phyloP scores from a whole-genome alignment of 2,113 vertebrate species.

The Alethe castanea region DNA sequence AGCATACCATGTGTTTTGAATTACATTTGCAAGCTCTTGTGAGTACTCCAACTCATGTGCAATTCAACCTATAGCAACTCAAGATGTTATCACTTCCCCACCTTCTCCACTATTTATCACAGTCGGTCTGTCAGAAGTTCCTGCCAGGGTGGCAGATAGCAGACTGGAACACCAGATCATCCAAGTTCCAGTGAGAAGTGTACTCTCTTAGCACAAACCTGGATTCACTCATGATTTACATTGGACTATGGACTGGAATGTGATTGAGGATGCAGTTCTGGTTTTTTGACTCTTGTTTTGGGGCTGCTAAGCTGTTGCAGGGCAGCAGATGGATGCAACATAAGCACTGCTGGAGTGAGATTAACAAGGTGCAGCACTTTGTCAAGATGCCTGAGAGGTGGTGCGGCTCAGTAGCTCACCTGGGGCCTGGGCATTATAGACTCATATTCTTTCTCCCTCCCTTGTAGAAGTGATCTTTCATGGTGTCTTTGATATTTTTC shows the following conservation, averaged over 20 bases:
- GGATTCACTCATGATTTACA: background rate
- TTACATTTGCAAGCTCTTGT: background rate
- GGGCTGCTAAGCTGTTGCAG: background rate
- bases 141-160: background rate
- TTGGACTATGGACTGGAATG: background rate
- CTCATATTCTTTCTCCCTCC: background rate
- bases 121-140: background rate
- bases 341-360: background rate
- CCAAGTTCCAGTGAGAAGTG: background rate
- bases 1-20: background rate
- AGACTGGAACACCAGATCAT: background rate
- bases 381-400: background rate
- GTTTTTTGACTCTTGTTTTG: background rate
- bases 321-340: background rate
- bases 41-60: background rate
- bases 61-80: background rate
- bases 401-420: background rate
- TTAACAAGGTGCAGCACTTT: background rate
- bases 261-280: background rate
- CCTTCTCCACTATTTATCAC: background rate
- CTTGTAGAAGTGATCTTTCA: background rate
- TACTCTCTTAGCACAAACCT: background rate
- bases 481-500: background rate
- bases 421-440: background rate
- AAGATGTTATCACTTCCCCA: constrained; percentile 5